phyloP scores from a whole-genome alignment of 2,113 vertebrate species.

The Oostethus manadensis region DNA sequence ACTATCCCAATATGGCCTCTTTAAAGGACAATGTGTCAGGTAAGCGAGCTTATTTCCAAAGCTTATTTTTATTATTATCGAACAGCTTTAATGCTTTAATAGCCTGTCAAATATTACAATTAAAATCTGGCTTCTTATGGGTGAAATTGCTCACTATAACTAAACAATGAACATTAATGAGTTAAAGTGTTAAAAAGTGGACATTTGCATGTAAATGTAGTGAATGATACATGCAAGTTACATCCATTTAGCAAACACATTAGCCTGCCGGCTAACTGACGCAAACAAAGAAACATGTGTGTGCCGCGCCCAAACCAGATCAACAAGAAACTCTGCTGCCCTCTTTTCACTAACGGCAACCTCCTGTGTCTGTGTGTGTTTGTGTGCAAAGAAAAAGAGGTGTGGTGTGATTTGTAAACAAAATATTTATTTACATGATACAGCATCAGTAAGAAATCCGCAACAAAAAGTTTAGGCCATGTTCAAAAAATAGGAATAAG shows the following conservation, averaged over 20 bases:
- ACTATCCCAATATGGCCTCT: too few relatives aligned
- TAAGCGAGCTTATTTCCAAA: too few relatives aligned
- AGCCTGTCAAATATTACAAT: too few relatives aligned
- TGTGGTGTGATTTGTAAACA: slow-evolving; percentile 32
- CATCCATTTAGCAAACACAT: background rate
- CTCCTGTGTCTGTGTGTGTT: background rate
- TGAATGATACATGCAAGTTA: too few relatives aligned
- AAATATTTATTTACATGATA: slow-evolving; percentile 59
- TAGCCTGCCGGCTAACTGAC: background rate
- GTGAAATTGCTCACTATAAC: too few relatives aligned
- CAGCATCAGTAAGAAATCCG: background rate
- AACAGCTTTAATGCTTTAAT: too few relatives aligned
- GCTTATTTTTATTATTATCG: too few relatives aligned
- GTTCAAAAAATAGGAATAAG: slow-evolving; percentile 6
- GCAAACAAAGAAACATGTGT: slow-evolving; percentile 1
- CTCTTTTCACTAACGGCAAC: background rate
- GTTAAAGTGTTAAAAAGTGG: too few relatives aligned
- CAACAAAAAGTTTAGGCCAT: background rate
- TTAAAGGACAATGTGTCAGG: too few relatives aligned
- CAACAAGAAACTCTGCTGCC: slow-evolving; percentile 22
- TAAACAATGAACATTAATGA: too few relatives aligned
- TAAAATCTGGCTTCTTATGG: too few relatives aligned
- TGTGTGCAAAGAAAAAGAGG: slow-evolving; percentile 3
- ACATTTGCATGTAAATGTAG: too few relatives aligned
- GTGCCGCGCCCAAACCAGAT: slow-evolving; percentile 61